These are phyloP conservation scores for Laupala kohalensis DNA, from an alignment of 1,140 invertebrate species.

Conservation along the genomic window DNA sequence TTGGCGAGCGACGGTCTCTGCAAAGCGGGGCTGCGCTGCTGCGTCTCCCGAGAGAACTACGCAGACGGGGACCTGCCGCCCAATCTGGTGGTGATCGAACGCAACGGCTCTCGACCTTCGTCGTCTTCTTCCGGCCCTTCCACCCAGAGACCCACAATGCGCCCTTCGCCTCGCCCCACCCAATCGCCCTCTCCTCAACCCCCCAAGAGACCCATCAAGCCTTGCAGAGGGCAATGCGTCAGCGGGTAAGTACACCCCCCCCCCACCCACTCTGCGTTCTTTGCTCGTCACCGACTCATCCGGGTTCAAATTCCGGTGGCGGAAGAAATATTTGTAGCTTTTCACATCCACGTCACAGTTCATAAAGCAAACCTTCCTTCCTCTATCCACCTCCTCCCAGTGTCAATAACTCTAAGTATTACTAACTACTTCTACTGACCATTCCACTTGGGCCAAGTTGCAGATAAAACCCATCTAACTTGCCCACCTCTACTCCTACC, in stretches of 20 bases:
- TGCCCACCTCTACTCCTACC: no score
- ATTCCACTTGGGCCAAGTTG: no score
- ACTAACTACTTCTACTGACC: no score
- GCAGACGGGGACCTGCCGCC: conserved; percentile 47
- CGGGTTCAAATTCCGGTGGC: no score
- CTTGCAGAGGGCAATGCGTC: conserved; percentile 70
- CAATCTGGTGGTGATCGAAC: conserved; percentile 51
- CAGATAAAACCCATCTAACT: no score
- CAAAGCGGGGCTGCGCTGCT: conserved; percentile 54
- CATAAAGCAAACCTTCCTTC: no score
- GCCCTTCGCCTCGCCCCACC: conserved; percentile 14
- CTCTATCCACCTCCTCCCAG: no score
- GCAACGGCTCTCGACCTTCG: conserved; percentile 23
- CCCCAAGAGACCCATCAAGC: conserved; percentile 23
- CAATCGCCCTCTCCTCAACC: conserved; percentile 11
- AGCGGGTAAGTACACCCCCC: conserved; percentile 34
- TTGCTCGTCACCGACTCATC: no score
- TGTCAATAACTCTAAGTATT: no score
- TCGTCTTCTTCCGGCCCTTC: conserved; percentile 11
- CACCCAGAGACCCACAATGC: conserved; percentile 23
- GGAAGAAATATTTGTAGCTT: no score
- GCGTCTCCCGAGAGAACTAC: conserved; percentile 58
- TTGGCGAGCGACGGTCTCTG: conserved; percentile 54
- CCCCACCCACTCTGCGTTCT: no score
- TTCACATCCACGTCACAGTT: no score